Base-by-base conservation (phyloP, 2,113 vertebrate species). In the Ramphastos sulfuratus region DNA sequence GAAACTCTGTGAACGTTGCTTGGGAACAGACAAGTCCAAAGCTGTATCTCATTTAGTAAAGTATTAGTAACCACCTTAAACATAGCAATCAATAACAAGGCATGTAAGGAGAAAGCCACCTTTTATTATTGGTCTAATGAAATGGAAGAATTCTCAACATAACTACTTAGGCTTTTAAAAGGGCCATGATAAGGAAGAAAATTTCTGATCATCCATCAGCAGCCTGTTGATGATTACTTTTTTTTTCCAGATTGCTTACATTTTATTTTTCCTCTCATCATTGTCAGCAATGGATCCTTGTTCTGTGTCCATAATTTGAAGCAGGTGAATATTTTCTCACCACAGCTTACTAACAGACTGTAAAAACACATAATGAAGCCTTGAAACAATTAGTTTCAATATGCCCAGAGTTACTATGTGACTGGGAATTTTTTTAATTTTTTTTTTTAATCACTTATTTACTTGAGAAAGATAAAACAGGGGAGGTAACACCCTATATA, bases 41-140 rank as follows among this genome's bases (percentile, higher is more conserved):
- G 27, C 50, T 65, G 2, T 54, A 7, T 78, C 67, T 71, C 13
- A 44, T 81, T 74, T 58, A 19, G 14, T 44, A 37, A 63, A 69
- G 59, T 30, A 83, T 72, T 55, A 55, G 59, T 16, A 87, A 67
- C 59, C 52, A 15, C 5, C 1, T 79, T 59, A 63, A n/a, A 44
- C 18, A 4, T 1, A 70, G 52, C 30, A 52, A 69, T 66, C 44
- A 66, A 8, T 83, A 72, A 30, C 30, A 39, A 55, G 61, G 54
- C 48, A 35, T 3, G 0, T 20, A 30, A 64, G 24, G 42, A 52
- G 8, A 28, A 15, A 25, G 67, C 13, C 0, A 0, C 13, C 25
- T 86, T 74, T 75, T 48, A n/a, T 46, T 55, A 30, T 15, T 12
- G 4, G 5, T 12, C 52, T 75, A 19, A 63, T 42, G 9, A 90